Evolutionary conservation across 2,113 vertebrate species (phyloP).

Genomic region (Thermophis baileyi): DNA sequence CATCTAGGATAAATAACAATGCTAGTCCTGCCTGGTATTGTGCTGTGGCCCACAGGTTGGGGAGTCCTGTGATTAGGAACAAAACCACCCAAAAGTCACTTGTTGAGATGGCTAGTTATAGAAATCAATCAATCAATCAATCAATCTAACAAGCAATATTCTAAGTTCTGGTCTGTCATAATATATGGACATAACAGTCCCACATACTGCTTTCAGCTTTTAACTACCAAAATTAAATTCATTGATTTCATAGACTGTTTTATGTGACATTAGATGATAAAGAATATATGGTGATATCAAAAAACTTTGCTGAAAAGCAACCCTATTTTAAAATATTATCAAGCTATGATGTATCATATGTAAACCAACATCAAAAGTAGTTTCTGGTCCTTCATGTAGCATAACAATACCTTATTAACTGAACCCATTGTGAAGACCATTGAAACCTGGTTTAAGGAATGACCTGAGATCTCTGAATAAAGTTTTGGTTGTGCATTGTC

Average conservation of each 20-base stretch:
- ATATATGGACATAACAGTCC: not conserved
- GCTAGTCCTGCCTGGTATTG: too few species aligned
- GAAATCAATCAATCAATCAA: not conserved
- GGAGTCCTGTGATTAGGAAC: not conserved
- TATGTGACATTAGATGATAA: not conserved
- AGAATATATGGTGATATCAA: not conserved
- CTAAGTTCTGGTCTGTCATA: not conserved
- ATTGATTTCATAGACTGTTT: not conserved
- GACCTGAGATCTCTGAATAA: not conserved
- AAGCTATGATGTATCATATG: not conserved
- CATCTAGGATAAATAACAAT: not conserved
- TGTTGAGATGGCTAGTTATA: not conserved
- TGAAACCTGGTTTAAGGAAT: not conserved
- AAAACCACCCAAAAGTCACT: not conserved
- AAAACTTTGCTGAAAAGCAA: not conserved
- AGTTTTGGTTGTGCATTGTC: not conserved
- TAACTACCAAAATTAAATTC: not conserved
- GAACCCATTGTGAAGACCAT: not conserved
- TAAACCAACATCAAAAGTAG: not conserved
- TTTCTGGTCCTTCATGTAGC: not conserved
- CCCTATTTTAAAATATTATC: not conserved
- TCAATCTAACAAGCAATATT: not conserved
- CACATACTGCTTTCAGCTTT: not conserved
- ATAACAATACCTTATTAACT: not conserved
- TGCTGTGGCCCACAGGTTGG: too few species aligned